Percentiles rank a stretch among this genome's conserved stretches.
Evolutionary conservation across 2,888 invertebrate species (phyloP).

Genomic region (Eupithecia vulgata): DNA sequence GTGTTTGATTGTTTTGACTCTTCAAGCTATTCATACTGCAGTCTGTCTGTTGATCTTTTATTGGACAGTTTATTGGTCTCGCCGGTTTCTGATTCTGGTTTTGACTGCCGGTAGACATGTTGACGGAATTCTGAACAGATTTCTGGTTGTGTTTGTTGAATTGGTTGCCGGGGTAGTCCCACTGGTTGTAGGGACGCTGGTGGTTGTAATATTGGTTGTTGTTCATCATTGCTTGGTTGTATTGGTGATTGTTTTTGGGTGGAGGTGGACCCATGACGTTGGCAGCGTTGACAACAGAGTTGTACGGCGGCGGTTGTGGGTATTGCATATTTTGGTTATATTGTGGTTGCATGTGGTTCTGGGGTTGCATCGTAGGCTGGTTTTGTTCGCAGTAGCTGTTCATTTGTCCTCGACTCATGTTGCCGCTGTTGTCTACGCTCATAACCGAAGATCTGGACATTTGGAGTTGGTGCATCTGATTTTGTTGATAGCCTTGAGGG

Average conservation of each 20-base stretch:
- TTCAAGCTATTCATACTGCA: slow-evolving; percentile 82
- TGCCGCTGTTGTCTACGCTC: slow-evolving; percentile 79
- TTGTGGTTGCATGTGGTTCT: slow-evolving; percentile 63
- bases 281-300: slow-evolving; percentile 71
- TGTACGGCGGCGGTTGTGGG: slow-evolving; percentile 74
- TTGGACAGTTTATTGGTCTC: slow-evolving; percentile 61
- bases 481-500: slow-evolving; percentile 66
- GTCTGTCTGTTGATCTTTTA: slow-evolving; percentile 75
- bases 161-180: slow-evolving; percentile 75
- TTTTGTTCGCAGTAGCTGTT: slow-evolving; percentile 72
- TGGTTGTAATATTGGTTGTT: slow-evolving; percentile 79
- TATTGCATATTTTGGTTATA: slow-evolving; percentile 74
- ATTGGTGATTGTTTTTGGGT: slow-evolving; percentile 78
- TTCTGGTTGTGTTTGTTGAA: slow-evolving; percentile 78
- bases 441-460: slow-evolving; percentile 78
- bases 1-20: slow-evolving; percentile 66
- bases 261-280: slow-evolving; percentile 80
- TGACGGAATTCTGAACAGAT: slow-evolving; percentile 72
- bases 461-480: slow-evolving; percentile 72
- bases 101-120: slow-evolving; percentile 79
- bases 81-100: slow-evolving; percentile 63
- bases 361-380: slow-evolving; percentile 58
- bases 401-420: slow-evolving; percentile 71
- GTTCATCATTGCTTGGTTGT: slow-evolving; percentile 79
- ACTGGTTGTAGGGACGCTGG: slow-evolving; percentile 76